These are phyloP conservation scores for Cricetomys ansorgei DNA, from an alignment of 2,113 vertebrate genomes.

Conservation along the genomic window DNA sequence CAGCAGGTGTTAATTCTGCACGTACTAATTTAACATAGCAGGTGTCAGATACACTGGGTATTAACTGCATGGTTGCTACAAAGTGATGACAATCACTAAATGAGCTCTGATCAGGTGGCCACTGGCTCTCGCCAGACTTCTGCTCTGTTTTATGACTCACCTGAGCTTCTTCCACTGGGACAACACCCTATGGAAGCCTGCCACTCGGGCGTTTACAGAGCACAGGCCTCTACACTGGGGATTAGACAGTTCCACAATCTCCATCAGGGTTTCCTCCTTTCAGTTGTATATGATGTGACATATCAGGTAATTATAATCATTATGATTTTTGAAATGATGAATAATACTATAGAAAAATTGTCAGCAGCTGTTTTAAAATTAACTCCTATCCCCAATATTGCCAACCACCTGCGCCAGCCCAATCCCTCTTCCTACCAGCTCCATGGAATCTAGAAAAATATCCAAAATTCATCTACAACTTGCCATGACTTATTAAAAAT, in stretches of 20 bases:
- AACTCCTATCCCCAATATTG: conserved; percentile 69
- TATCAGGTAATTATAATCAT: conserved; percentile 73
- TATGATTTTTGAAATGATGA: conserved; percentile 75
- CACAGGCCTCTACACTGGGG: background rate
- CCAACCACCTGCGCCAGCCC: conserved; percentile 65
- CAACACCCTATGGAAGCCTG: background rate
- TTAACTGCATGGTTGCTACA: conserved; percentile 74
- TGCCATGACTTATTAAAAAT: background rate
- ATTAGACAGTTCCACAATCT: background rate
- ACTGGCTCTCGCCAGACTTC: conserved; percentile 45
- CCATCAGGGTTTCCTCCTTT: background rate
- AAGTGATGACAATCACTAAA: conserved; percentile 77
- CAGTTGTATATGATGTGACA: conserved; percentile 57
- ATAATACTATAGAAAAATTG: conserved; percentile 75
- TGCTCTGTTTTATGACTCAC: conserved; percentile 62
- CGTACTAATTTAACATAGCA: conserved; percentile 82
- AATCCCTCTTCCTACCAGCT: background rate
- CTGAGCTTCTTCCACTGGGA: conserved; percentile 22
- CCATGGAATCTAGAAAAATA: background rate
- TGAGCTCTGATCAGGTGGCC: conserved; percentile 73
- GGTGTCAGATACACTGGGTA: conserved; percentile 80
- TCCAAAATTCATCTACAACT: background rate
- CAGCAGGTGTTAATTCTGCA: conserved; percentile 80
- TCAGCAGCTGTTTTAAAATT: conserved; percentile 77
- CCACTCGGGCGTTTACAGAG: background rate